These are phyloP conservation scores for Drosophila fungiperda DNA, from an alignment of 2,888 invertebrate species.

Conservation along the genomic window DNA sequence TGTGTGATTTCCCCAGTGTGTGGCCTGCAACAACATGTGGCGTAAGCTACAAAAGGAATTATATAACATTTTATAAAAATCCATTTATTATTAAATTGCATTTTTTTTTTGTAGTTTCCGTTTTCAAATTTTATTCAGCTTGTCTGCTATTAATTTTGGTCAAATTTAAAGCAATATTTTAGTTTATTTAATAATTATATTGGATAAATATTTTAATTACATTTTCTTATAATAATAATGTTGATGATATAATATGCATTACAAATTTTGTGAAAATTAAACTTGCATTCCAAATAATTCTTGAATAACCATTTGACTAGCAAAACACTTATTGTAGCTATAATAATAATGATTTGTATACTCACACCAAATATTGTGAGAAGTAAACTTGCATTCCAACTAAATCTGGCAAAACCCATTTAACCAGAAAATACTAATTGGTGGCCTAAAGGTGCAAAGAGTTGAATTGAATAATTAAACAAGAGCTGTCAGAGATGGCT, in stretches of 20 bases:
- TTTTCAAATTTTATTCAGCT: too few species aligned
- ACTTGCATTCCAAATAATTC: not conserved
- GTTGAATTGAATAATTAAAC: conserved; percentile 13
- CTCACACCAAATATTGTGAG: not conserved
- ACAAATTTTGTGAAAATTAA: not conserved
- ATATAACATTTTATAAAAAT: not conserved
- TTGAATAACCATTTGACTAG: not conserved
- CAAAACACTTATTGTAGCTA: not conserved
- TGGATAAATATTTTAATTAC: not conserved
- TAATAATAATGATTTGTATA: too few species aligned
- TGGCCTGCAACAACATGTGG: not conserved
- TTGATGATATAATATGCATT: too few species aligned
- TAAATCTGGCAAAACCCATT: not conserved
- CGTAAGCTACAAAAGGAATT: not conserved
- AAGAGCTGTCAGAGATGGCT: conserved; percentile 2
- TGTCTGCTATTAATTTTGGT: too few species aligned
- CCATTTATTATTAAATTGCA: not conserved
- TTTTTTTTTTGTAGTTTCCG: too few species aligned
- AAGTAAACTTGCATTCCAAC: not conserved
- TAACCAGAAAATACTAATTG: not conserved
- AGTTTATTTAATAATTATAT: not conserved
- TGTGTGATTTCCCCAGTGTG: conserved; percentile 45
- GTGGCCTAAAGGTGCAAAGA: not conserved
- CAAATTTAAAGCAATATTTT: not conserved
- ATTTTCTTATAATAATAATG: too few species aligned